These are phyloP conservation scores for Aphelenchoides besseyi DNA, from an alignment of 1,140 invertebrate species.

Conservation along the genomic window DNA sequence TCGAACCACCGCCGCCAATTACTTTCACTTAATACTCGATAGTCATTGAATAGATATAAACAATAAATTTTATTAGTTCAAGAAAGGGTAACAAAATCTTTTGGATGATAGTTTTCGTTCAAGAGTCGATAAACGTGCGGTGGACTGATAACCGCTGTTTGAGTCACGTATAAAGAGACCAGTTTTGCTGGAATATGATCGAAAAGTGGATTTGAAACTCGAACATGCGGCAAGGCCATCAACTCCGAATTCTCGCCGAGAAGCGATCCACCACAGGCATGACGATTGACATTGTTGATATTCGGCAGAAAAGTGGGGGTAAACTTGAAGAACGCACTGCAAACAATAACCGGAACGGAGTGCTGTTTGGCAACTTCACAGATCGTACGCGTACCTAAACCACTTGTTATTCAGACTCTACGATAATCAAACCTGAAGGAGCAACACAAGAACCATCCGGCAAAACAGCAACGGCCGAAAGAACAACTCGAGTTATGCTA, in stretches of 20 bases:
- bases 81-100: no score
- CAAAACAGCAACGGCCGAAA: conserved; percentile 36
- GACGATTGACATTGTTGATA: conserved; percentile 32
- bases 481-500: conserved; percentile 33
- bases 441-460: conserved; percentile 35
- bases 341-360: conserved; percentile 39
- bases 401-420: neutral
- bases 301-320: conserved; percentile 37
- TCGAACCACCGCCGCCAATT: neutral
- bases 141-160: conserved; percentile 29
- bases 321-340: conserved; percentile 35
- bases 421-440: conserved; percentile 22
- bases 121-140: conserved; percentile 40
- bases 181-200: conserved; percentile 37
- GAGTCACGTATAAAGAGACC: conserved; percentile 36
- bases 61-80: conserved; percentile 2
- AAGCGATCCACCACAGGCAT: neutral
- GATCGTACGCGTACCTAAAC: conserved; percentile 32
- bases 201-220: conserved; percentile 34
- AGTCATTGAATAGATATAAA: neutral
- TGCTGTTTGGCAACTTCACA: conserved; percentile 42
- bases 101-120: conserved; percentile 37
- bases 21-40: neutral
- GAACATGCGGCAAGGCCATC: conserved; percentile 10
- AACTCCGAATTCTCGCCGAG: conserved; percentile 26